Percentiles rank a stretch among this genome's conserved stretches.
Evolutionary conservation across 2,113 vertebrate species (phyloP).

Genomic region (Delphinus delphis): DNA sequence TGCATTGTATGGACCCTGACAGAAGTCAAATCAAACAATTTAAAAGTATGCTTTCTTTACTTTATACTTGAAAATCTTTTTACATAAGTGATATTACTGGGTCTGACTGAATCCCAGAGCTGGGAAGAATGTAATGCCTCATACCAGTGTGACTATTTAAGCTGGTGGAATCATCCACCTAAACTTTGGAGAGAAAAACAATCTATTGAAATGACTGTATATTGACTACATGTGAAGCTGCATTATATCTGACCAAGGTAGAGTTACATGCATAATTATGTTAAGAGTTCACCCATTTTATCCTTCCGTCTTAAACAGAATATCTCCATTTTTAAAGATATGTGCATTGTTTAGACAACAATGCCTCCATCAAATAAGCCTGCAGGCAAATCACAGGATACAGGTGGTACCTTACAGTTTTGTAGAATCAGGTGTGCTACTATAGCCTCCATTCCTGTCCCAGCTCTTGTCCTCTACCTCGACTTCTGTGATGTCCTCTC

Average conservation of each 20-base stretch:
- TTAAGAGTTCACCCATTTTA: background rate
- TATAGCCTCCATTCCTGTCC: background rate
- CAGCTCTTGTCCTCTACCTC: background rate
- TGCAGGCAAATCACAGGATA: background rate
- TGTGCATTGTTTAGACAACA: background rate
- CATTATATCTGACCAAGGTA: background rate
- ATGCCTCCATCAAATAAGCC: background rate
- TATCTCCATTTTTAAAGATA: background rate
- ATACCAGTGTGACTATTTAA: background rate
- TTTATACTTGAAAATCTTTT: slow-evolving; percentile 37
- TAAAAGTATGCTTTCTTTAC: background rate
- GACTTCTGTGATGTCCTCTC: background rate
- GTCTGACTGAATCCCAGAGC: background rate
- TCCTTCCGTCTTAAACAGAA: background rate
- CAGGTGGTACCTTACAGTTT: rapidly evolving
- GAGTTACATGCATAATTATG: background rate
- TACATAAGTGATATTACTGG: background rate
- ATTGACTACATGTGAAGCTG: background rate
- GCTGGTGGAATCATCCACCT: background rate
- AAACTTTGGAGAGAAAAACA: background rate
- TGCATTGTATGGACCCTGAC: background rate
- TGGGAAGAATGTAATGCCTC: background rate
- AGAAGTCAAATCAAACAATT: background rate
- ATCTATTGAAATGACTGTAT: background rate
- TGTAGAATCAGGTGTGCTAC: background rate